phyloP scores from a whole-genome alignment of 2,888 invertebrate genomes.

The Hydrotaea diabolus region DNA sequence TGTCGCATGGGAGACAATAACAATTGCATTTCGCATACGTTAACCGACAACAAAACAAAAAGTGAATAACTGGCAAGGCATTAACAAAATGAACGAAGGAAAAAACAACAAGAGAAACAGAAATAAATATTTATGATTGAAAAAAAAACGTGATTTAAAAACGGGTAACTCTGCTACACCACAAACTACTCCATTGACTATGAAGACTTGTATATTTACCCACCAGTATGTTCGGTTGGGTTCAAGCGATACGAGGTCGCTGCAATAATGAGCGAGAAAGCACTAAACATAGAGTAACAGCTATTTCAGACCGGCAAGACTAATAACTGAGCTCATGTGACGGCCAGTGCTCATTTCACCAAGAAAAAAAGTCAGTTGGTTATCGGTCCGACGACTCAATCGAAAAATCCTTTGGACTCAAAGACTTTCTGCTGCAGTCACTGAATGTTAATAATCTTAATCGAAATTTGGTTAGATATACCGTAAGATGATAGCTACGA shows the following conservation, averaged over 20 bases:
- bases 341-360: no score
- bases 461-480: no score
- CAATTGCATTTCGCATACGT: constrained; percentile 52
- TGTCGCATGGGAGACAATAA: background rate
- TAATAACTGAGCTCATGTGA: background rate
- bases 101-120: constrained; percentile 6
- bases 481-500: no score
- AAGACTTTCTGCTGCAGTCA: no score
- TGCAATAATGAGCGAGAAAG: background rate
- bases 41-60: background rate
- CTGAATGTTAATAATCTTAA: no score
- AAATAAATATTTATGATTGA: constrained; percentile 52
- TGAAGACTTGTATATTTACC: constrained; percentile 16
- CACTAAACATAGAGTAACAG: no score
- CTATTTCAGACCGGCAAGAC: no score
- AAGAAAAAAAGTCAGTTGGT: no score
- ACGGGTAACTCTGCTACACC: constrained; percentile 53
- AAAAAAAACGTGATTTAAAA: constrained; percentile 63
- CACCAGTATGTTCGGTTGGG: constrained; percentile 12
- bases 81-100: constrained; percentile 25
- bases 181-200: constrained; percentile 29
- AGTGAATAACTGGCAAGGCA: constrained; percentile 6
- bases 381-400: no score
- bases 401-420: no score
- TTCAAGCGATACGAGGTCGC: background rate